Percentiles rank a stretch among this genome's conserved stretches.
These are phyloP conservation scores for Machimus atricapillus DNA, from an alignment of 2,888 invertebrate genomes.

Conservation along the genomic window DNA sequence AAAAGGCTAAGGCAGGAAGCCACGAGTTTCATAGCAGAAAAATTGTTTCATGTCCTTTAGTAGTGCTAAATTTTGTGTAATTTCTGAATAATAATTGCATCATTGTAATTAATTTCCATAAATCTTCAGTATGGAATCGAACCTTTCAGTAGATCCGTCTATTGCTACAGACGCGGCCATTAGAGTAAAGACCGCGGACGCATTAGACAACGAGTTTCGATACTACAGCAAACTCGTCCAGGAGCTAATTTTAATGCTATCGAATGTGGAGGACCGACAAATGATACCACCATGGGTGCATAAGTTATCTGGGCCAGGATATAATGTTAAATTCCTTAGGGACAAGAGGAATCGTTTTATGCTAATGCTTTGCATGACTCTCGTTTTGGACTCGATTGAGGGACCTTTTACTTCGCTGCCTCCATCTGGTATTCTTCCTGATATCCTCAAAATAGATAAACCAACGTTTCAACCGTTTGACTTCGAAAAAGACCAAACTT, in stretches of 20 bases:
- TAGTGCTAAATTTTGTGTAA: background rate
- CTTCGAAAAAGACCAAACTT: slow-evolving; percentile 42
- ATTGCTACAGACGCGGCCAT: background rate
- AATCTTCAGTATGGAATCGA: slow-evolving; percentile 46
- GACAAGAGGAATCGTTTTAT: slow-evolving; percentile 49
- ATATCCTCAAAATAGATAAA: background rate
- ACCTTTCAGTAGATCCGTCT: background rate
- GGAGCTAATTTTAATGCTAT: slow-evolving; percentile 44
- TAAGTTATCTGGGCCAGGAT: slow-evolving; percentile 46
- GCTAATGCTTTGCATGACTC: slow-evolving; percentile 48
- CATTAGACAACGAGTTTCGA: slow-evolving; percentile 44
- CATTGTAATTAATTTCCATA: background rate
- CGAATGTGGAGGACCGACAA: slow-evolving; percentile 35
- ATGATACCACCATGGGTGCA: slow-evolving; percentile 45
- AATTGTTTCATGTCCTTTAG: background rate
- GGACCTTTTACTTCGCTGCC: slow-evolving; percentile 46
- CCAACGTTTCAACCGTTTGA: background rate
- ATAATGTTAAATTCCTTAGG: slow-evolving; percentile 45
- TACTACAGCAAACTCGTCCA: slow-evolving; percentile 46
- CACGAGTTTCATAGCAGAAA: background rate
- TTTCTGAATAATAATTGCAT: background rate
- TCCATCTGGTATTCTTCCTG: slow-evolving; percentile 1
- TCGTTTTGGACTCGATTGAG: slow-evolving; percentile 43
- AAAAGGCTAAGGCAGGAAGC: background rate
- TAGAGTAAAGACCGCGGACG: slow-evolving; percentile 36